Evolutionary conservation across 2,888 invertebrate genomes (phyloP).

Genomic region (Loripinus fragilis): DNA sequence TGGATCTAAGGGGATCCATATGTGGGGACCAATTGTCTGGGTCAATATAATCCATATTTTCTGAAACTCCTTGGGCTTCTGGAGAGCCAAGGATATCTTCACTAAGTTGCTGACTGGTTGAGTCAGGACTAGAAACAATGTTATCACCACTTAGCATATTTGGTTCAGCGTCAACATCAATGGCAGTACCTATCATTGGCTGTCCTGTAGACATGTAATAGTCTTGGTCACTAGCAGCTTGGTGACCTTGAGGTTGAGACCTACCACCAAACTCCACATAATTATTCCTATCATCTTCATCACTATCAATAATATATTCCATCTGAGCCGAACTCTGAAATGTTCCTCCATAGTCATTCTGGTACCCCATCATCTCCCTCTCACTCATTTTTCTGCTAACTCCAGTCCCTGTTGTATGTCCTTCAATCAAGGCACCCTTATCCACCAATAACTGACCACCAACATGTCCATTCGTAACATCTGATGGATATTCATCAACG

Average conservation of each 20-base stretch:
- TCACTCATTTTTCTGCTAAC: slow-evolving; percentile 52
- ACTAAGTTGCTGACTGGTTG: slow-evolving; percentile 7
- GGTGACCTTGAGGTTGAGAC: background rate
- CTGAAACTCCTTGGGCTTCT: background rate
- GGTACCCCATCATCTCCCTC: slow-evolving; percentile 54
- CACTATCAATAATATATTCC: slow-evolving; percentile 50
- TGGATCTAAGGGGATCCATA: slow-evolving; percentile 42
- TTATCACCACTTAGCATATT: background rate
- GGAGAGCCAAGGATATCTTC: slow-evolving; percentile 8
- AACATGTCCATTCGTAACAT: slow-evolving; percentile 40
- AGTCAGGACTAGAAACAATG: background rate
- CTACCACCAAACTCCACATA: slow-evolving; percentile 26
- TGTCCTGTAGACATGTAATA: slow-evolving; percentile 45
- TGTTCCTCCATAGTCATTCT: slow-evolving; percentile 55
- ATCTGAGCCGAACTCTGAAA: slow-evolving; percentile 41
- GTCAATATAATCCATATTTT: slow-evolving; percentile 46
- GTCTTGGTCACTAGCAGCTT: background rate
- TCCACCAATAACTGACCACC: slow-evolving; percentile 48
- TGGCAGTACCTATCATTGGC: slow-evolving; percentile 34
- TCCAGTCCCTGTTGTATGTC: background rate
- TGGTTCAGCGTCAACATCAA: slow-evolving; percentile 11
- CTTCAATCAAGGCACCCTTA: slow-evolving; percentile 20
- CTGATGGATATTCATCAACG: background rate
- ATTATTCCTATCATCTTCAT: slow-evolving; percentile 46
- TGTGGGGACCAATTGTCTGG: slow-evolving; percentile 52